phyloP scores from a whole-genome alignment of 2,888 invertebrate species.

The Caradrina kadenii region DNA sequence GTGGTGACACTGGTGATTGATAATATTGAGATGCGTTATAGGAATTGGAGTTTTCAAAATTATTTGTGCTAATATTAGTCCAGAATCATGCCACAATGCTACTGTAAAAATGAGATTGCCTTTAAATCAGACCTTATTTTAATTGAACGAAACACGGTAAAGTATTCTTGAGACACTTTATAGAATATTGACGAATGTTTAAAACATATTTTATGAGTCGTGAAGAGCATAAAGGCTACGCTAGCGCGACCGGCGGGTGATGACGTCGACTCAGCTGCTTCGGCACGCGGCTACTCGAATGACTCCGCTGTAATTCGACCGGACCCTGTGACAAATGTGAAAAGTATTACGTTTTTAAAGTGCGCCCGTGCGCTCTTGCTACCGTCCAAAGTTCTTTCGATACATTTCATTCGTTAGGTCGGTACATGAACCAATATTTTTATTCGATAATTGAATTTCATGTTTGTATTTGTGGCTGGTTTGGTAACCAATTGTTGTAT shows the following conservation, averaged over 20 bases:
- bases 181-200: slow-evolving; percentile 43
- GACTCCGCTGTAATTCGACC: slow-evolving; percentile 81
- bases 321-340: slow-evolving; percentile 83
- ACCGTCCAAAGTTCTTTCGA: slow-evolving; percentile 49
- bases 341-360: slow-evolving; percentile 81
- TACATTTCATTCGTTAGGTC: slow-evolving; percentile 31
- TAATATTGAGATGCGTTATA: no score
- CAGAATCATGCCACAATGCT: not conserved
- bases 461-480: slow-evolving; percentile 8
- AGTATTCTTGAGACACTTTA: not conserved
- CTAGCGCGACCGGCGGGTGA: slow-evolving; percentile 63
- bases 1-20: no score
- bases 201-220: slow-evolving; percentile 62
- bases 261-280: slow-evolving; percentile 77
- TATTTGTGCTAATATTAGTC: no score
- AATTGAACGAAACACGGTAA: not conserved
- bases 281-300: slow-evolving; percentile 80
- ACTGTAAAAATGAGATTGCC: not conserved
- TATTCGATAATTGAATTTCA: slow-evolving; percentile 30
- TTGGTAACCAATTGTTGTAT: slow-evolving; percentile 10
- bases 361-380: slow-evolving; percentile 60
- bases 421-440: slow-evolving; percentile 16
- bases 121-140: not conserved
- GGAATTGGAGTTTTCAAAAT: no score
- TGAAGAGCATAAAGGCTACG: slow-evolving; percentile 57